phyloP scores from a whole-genome alignment of 2,113 vertebrate genomes.

The Paralichthys olivaceus region DNA sequence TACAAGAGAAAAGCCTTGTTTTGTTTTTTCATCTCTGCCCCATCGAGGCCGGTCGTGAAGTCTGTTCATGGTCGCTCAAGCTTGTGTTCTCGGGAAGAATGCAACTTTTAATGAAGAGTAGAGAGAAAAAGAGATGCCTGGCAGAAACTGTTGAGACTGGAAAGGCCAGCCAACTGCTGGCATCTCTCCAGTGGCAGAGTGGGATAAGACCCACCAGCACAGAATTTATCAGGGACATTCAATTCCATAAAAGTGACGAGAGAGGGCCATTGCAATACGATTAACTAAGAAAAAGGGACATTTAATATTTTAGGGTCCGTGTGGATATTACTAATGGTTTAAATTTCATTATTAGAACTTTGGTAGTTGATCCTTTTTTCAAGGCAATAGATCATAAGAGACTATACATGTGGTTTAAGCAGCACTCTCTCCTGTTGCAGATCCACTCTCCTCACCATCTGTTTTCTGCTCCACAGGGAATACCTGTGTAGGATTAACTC shows the following conservation, averaged over 20 bases:
- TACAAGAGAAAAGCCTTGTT: constrained; percentile 79
- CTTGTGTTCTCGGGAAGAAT: constrained; percentile 48
- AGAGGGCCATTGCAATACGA: constrained; percentile 60
- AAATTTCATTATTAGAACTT: constrained; percentile 63
- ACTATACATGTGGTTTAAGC: constrained; percentile 48
- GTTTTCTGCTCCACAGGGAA: constrained; percentile 75
- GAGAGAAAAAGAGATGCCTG: constrained; percentile 28
- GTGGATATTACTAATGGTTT: constrained; percentile 72
- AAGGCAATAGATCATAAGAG: constrained; percentile 47
- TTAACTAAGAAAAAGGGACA: constrained; percentile 70
- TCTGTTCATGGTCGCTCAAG: constrained; percentile 46
- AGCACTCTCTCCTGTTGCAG: constrained; percentile 53
- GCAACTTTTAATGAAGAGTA: constrained; percentile 70
- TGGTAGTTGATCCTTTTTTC: constrained; percentile 50
- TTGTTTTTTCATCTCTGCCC: constrained; percentile 52
- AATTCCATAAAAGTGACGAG: constrained; percentile 55
- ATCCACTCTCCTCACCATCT: constrained; percentile 72
- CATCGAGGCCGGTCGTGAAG: constrained; percentile 35
- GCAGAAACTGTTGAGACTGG: constrained; percentile 28
- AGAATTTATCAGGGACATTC: constrained; percentile 61
- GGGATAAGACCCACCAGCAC: constrained; percentile 35
- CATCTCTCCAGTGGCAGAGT: constrained; percentile 42
- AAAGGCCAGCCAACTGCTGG: constrained; percentile 50
- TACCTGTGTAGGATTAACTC: constrained; percentile 80
- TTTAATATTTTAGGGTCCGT: constrained; percentile 59